Evolutionary conservation across 1,140 invertebrate genomes (phyloP).

Genomic region (Euwallacea similis): DNA sequence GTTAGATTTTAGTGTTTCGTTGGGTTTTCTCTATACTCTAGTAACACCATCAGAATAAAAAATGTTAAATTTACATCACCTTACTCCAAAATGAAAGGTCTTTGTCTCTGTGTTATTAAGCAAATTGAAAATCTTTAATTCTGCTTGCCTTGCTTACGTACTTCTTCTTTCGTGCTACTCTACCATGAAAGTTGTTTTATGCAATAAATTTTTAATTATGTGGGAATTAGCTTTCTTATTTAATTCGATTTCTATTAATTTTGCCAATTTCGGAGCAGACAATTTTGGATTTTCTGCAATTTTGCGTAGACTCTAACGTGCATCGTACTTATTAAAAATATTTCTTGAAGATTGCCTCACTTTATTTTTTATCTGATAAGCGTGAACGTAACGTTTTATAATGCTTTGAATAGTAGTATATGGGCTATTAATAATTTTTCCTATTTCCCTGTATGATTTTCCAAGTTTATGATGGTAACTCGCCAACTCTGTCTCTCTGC

Average conservation of each 20-base stretch:
- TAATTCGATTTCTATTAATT: not conserved
- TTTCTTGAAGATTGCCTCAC: not conserved
- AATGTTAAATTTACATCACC: not conserved
- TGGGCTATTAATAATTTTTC: not conserved
- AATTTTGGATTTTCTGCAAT: not conserved
- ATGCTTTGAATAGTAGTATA: not conserved
- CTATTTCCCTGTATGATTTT: not conserved
- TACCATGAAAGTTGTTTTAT: not conserved
- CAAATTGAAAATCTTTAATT: not conserved
- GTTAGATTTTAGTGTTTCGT: too few species aligned
- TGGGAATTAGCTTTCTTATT: not conserved
- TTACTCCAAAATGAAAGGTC: not conserved
- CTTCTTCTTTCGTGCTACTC: not conserved
- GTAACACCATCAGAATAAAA: not conserved
- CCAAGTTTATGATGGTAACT: not conserved
- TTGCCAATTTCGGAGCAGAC: not conserved
- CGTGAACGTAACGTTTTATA: not conserved
- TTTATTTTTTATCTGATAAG: not conserved
- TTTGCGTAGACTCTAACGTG: not conserved
- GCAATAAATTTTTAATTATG: not conserved
- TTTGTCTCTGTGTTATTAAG: not conserved
- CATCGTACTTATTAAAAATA: not conserved
- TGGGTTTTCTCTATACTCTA: not conserved
- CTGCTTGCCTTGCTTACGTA: not conserved
- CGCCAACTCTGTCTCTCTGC: not conserved